A percentile compares a stretch with the other conserved stretches of the same genome.
phyloP scores from a whole-genome alignment of 2,888 invertebrate genomes.

The Ophioninae sp. region DNA sequence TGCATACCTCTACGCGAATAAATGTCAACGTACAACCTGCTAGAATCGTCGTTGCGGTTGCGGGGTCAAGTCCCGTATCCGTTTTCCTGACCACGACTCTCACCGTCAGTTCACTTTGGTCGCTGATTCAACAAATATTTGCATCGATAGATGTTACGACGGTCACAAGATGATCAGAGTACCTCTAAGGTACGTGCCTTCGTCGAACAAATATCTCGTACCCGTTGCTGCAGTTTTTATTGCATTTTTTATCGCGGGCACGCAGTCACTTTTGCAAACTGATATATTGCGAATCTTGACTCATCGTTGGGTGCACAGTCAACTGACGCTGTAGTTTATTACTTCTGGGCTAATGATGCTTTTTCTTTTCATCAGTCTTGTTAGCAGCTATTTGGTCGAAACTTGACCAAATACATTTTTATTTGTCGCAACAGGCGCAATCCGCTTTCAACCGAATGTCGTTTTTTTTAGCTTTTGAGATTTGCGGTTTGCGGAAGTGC shows the following conservation, averaged over 20 bases:
- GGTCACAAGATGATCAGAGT: constrained; percentile 15
- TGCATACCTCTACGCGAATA: constrained; percentile 3
- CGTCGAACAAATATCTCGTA: not conserved
- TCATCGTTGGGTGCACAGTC: not conserved
- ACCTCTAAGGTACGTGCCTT: not conserved
- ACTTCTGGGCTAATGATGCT: not conserved
- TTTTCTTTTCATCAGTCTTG: not conserved
- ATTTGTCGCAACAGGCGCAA: no score
- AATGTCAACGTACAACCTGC: constrained; percentile 18
- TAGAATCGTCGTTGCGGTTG: constrained; percentile 51
- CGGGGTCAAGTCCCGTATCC: constrained; percentile 46
- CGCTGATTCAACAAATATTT: constrained; percentile 52
- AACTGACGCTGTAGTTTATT: not conserved
- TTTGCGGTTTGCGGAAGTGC: not conserved
- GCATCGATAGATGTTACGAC: constrained; percentile 41
- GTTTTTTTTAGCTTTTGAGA: not conserved
- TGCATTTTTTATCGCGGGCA: not conserved
- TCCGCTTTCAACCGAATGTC: not conserved
- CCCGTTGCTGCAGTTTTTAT: not conserved
- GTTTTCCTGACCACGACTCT: constrained; percentile 7
- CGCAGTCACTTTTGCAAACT: not conserved
- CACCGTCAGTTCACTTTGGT: constrained; percentile 21
- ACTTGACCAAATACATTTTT: no score
- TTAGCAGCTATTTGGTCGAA: not conserved
- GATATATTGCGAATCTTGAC: not conserved